Conservation (phyloP, 2,113 vertebrate species). For the Gadus macrocephalus region DNA sequence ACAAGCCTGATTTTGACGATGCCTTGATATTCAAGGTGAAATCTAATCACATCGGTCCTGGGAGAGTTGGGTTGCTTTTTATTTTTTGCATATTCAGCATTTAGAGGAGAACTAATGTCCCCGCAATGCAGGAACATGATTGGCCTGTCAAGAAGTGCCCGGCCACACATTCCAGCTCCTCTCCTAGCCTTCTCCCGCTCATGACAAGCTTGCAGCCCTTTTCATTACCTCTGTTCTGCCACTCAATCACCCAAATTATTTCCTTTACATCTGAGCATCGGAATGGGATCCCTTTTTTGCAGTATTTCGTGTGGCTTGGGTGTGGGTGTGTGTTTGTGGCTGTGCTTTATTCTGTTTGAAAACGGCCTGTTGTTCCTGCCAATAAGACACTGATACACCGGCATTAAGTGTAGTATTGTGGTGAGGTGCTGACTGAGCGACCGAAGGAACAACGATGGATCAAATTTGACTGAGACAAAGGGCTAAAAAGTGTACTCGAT, state of each 20-base stretch:
- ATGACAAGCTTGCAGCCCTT: not conserved
- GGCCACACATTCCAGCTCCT: not conserved
- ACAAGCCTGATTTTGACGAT: slow-evolving; percentile 16
- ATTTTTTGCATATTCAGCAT: slow-evolving; percentile 57
- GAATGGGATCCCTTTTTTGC: slow-evolving; percentile 1
- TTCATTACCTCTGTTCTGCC: slow-evolving; percentile 11
- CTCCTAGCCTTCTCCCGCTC: slow-evolving; percentile 8
- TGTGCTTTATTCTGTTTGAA: no score
- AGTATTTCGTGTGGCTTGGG: not conserved
- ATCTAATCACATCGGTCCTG: slow-evolving; percentile 35
- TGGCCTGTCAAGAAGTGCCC: slow-evolving; percentile 39
- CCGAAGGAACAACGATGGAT: no score
- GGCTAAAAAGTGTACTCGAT: no score
- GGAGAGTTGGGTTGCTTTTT: slow-evolving; percentile 35
- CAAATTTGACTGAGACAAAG: no score
- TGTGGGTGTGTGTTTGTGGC: not conserved
- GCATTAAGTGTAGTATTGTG: no score
- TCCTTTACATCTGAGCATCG: not conserved
- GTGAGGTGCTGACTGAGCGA: no score
- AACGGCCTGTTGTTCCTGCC: no score
- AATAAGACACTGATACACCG: not conserved
- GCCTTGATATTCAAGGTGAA: slow-evolving; percentile 60
- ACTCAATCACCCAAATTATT: slow-evolving; percentile 10
- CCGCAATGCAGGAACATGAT: slow-evolving; percentile 41
- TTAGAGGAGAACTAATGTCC: slow-evolving; percentile 54